Conservation (phyloP, 1,140 invertebrate species). For the Lineus longissimus region DNA sequence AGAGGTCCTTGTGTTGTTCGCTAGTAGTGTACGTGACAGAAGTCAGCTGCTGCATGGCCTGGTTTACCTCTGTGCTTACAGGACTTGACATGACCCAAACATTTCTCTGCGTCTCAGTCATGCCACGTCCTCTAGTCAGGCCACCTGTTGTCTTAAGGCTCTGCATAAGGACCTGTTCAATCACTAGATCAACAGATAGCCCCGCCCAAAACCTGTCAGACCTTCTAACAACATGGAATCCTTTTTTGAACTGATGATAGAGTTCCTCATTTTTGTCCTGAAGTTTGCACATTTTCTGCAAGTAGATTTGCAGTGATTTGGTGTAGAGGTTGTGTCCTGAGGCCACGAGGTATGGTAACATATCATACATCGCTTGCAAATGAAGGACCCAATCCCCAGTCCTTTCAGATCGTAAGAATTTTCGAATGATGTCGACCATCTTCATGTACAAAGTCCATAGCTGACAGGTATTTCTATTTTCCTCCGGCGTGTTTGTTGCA, state of each 20-base stretch:
- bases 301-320: constrained; percentile 53
- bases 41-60: constrained; percentile 25
- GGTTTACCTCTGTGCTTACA: constrained; percentile 21
- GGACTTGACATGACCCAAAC: constrained; percentile 27
- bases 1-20: constrained; percentile 25
- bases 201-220: constrained; percentile 52
- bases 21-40: constrained; percentile 20
- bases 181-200: constrained; percentile 42
- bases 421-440: constrained; percentile 26
- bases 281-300: constrained; percentile 50
- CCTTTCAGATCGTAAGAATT: constrained; percentile 31
- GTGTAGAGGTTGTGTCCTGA: constrained; percentile 42
- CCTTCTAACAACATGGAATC: constrained; percentile 23
- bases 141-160: constrained; percentile 49
- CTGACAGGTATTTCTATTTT: neutral
- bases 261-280: constrained; percentile 14
- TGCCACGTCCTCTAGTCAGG: constrained; percentile 12
- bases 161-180: constrained; percentile 31
- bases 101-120: constrained; percentile 25
- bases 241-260: constrained; percentile 30
- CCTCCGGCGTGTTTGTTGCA: too few relatives aligned
- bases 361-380: constrained; percentile 31
- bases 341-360: constrained; percentile 45
- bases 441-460: constrained; percentile 34
- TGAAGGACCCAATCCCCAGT: constrained; percentile 30